Conservation (phyloP, 2,797 vertebrate genomes). For the Acipenser ruthenus region DNA sequence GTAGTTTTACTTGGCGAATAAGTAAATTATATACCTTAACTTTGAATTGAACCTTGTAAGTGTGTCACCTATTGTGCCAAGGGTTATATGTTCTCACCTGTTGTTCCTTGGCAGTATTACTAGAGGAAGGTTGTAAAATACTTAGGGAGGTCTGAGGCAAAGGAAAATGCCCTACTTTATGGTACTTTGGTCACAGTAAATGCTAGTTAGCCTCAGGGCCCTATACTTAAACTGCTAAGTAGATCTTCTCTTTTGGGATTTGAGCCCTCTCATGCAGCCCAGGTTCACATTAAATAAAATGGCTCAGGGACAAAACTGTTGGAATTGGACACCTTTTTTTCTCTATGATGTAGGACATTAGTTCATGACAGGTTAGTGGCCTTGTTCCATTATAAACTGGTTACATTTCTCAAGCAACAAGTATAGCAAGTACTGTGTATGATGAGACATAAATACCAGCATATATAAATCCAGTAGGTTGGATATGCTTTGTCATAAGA, state of each 20-base stretch:
- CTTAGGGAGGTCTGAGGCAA: constrained; percentile 7
- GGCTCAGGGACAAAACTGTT: constrained; percentile 18
- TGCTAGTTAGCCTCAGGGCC: constrained; percentile 8
- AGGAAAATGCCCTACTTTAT: constrained; percentile 3
- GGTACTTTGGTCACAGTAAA: constrained; percentile 13
- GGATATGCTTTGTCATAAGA: no score
- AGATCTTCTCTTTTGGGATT: constrained; percentile 22
- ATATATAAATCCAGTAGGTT: no score
- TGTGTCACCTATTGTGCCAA: neutral
- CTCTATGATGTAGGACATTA: constrained; percentile 20
- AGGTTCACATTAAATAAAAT: constrained; percentile 23
- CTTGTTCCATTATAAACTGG: constrained; percentile 6
- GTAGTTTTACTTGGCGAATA: no score
- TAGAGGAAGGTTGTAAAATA: constrained; percentile 7
- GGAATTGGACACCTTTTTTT: constrained; percentile 13
- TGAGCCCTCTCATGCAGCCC: constrained; percentile 3
- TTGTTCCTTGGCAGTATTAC: constrained; percentile 1
- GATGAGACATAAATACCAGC: no score
- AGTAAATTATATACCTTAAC: no score
- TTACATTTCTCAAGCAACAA: neutral
- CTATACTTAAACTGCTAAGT: constrained; percentile 16
- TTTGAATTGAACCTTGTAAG: neutral
- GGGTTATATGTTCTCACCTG: constrained; percentile 4
- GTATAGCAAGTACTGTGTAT: no score
- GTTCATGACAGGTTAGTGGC: constrained; percentile 7